phyloP scores from a whole-genome alignment of 2,113 vertebrate genomes.

The Tonatia bakeri region DNA sequence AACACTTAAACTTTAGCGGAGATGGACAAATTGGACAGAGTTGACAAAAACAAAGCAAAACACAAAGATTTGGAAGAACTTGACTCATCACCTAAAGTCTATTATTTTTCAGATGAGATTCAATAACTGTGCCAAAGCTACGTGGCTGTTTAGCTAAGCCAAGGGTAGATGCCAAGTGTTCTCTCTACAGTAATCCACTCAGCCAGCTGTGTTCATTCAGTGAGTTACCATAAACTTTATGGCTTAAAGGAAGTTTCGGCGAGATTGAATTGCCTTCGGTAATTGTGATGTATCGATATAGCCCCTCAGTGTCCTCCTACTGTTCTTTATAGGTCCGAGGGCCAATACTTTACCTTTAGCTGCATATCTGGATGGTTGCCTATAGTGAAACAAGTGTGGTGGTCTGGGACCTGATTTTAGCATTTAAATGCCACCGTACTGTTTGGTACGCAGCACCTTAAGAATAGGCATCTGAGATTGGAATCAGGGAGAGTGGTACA shows the following conservation, averaged over 20 bases:
- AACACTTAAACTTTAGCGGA: not conserved
- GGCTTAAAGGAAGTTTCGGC: not conserved
- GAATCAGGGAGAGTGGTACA: not conserved
- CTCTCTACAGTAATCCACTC: not conserved
- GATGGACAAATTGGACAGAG: not conserved
- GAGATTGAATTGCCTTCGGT: not conserved
- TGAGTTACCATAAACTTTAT: not conserved
- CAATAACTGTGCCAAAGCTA: not conserved
- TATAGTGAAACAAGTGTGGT: not conserved
- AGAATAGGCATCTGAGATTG: not conserved
- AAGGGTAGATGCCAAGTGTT: not conserved
- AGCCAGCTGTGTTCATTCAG: not conserved
- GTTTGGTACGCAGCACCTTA: not conserved
- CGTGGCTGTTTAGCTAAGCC: not conserved
- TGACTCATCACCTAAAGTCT: not conserved
- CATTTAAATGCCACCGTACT: not conserved
- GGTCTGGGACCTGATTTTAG: not conserved
- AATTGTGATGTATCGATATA: not conserved
- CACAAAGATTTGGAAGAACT: conserved; percentile 18
- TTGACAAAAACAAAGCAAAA: not conserved
- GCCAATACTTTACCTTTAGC: not conserved
- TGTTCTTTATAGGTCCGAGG: not conserved
- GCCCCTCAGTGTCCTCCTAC: not conserved
- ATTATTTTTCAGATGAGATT: not conserved
- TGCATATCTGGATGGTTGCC: not conserved